Percentiles rank a stretch among this genome's conserved stretches.
These are phyloP conservation scores for Hydrochoerus hydrochaeris DNA, from an alignment of 2,113 vertebrate genomes.

Conservation along the genomic window DNA sequence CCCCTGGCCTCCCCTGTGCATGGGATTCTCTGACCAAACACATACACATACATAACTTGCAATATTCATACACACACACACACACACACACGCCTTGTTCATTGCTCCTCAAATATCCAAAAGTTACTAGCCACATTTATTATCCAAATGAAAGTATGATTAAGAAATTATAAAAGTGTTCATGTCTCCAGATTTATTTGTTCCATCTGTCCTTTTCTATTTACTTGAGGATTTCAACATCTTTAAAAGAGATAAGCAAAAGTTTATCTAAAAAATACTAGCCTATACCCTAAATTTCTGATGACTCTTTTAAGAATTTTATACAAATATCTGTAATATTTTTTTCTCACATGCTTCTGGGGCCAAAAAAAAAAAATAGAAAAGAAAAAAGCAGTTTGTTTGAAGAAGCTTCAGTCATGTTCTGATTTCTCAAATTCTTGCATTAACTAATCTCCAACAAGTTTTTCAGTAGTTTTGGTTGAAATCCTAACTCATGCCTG, in stretches of 20 bases:
- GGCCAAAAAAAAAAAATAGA: too few species aligned
- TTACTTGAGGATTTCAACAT: background rate
- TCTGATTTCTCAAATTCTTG: background rate
- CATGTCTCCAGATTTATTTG: background rate
- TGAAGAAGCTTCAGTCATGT: background rate
- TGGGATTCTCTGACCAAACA: background rate
- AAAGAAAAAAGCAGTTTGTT: background rate
- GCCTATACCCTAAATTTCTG: background rate
- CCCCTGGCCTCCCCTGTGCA: background rate
- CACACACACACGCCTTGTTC: background rate
- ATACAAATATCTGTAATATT: background rate
- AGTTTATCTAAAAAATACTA: background rate
- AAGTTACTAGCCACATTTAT: background rate
- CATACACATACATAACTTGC: background rate
- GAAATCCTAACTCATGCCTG: background rate
- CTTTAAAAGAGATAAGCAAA: background rate
- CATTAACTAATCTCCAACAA: background rate
- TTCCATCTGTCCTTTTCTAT: background rate
- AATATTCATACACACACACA: background rate
- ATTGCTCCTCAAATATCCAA: background rate
- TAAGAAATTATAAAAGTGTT: background rate
- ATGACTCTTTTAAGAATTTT: background rate
- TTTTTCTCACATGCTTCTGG: background rate
- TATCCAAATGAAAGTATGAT: conserved; percentile 22
- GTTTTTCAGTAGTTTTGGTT: background rate